A percentile compares a stretch with the other conserved stretches of the same genome.
Evolutionary conservation across 2,888 invertebrate genomes (phyloP).

Genomic region (Fragum whitleyi): DNA sequence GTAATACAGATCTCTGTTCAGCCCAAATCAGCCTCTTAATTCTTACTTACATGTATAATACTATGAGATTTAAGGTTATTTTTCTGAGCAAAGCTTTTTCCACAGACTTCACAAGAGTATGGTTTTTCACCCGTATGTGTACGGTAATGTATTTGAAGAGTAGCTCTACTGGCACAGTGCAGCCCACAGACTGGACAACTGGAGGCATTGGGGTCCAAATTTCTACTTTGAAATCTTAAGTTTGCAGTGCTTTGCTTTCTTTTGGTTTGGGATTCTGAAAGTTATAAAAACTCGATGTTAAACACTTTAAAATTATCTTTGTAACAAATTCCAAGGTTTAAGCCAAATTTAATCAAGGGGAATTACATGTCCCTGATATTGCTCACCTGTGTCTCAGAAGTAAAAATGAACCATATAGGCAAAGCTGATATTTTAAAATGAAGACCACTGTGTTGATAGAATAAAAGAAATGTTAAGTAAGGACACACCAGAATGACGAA

Average conservation of each 20-base stretch:
- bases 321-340: too few species aligned
- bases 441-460: too few species aligned
- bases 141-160: slow-evolving; percentile 44
- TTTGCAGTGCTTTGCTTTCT: background rate
- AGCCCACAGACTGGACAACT: slow-evolving; percentile 46
- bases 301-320: too few species aligned
- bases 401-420: too few species aligned
- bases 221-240: background rate
- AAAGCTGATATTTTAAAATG: too few species aligned
- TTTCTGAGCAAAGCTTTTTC: slow-evolving; percentile 40
- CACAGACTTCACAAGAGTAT: slow-evolving; percentile 46
- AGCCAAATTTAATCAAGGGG: too few species aligned
- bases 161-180: slow-evolving; percentile 35
- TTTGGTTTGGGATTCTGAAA: background rate
- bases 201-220: background rate
- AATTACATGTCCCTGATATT: too few species aligned
- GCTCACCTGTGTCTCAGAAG: too few species aligned
- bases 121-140: slow-evolving; percentile 58
- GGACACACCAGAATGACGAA: too few species aligned
- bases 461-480: too few species aligned
- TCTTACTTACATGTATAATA: slow-evolving; percentile 24
- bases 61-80: slow-evolving; percentile 48
- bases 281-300: background rate
- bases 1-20: too few species aligned
- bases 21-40: background rate